These are phyloP conservation scores for Adelosebastes latens DNA, from an alignment of 2,797 vertebrate species.

Conservation along the genomic window DNA sequence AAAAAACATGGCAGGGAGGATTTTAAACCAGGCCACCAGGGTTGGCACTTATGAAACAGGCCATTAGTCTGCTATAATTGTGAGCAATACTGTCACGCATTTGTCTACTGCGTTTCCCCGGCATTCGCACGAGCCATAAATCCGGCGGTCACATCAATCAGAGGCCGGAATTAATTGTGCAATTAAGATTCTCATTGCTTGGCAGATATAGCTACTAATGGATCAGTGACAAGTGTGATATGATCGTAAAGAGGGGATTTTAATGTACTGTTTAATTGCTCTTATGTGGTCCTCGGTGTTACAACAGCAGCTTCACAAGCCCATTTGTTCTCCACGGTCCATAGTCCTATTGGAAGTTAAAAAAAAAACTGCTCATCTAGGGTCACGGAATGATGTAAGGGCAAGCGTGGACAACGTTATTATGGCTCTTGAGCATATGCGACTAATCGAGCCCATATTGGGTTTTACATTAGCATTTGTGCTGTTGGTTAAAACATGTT, in stretches of 20 bases:
- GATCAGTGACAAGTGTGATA: constrained; percentile 84
- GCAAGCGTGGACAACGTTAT: neutral
- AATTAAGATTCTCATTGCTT: constrained; percentile 86
- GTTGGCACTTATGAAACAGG: constrained; percentile 61
- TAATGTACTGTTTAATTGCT: constrained; percentile 88
- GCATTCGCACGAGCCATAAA: constrained; percentile 71
- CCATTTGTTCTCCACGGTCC: constrained; percentile 61
- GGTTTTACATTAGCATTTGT: neutral
- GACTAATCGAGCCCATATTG: constrained; percentile 23
- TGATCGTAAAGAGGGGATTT: constrained; percentile 83
- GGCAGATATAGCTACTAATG: constrained; percentile 85
- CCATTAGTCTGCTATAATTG: constrained; percentile 77
- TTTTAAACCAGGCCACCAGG: constrained; percentile 54
- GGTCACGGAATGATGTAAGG: constrained; percentile 47
- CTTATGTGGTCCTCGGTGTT: constrained; percentile 71
- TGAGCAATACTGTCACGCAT: constrained; percentile 72
- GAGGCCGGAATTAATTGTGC: constrained; percentile 82
- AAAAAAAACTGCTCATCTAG: constrained; percentile 38
- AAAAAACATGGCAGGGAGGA: constrained; percentile 33
- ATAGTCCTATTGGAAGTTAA: constrained; percentile 25
- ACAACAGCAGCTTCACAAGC: constrained; percentile 53
- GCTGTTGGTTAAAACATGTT: constrained; percentile 17
- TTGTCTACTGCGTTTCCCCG: constrained; percentile 62
- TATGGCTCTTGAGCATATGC: constrained; percentile 22
- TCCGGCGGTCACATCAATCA: constrained; percentile 82